Evolutionary conservation across 1,140 invertebrate species (phyloP).

Genomic region (Drosophila quadrilineata): DNA sequence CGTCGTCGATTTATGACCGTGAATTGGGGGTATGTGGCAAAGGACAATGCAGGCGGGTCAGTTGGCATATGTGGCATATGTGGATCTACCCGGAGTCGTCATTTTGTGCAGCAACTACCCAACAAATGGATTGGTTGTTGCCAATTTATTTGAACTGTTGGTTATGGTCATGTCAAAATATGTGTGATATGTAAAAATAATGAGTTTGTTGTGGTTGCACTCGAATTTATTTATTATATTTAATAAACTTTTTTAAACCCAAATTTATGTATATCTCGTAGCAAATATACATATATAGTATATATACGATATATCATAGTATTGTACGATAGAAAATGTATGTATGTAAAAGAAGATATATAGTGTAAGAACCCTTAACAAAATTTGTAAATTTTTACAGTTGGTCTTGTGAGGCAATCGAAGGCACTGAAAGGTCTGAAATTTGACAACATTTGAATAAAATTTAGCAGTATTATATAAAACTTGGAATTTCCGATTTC

Average conservation of each 20-base stretch:
- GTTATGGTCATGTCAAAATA: slow-evolving; percentile 77
- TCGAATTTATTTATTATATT: slow-evolving; percentile 38
- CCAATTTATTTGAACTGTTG: slow-evolving; percentile 68
- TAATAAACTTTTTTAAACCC: slow-evolving; percentile 9
- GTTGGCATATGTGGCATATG: background rate
- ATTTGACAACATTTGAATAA: no score
- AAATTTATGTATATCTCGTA: no score
- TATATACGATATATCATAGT: no score
- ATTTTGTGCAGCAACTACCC: slow-evolving; percentile 16
- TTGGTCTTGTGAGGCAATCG: no score
- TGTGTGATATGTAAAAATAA: slow-evolving; percentile 77
- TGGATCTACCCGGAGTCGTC: slow-evolving; percentile 5
- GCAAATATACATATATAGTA: no score
- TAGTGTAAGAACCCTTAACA: no score
- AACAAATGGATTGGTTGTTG: slow-evolving; percentile 65
- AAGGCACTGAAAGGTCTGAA: no score
- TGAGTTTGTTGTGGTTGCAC: slow-evolving; percentile 71
- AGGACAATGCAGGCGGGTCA: background rate
- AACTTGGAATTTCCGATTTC: no score
- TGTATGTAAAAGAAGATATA: no score
- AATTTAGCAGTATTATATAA: no score
- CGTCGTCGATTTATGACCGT: slow-evolving; percentile 63
- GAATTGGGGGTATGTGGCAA: slow-evolving; percentile 21
- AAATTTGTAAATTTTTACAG: no score
- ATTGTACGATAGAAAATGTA: no score